Conservation (phyloP, 1,140 invertebrate genomes). For the Listronotus bonariensis region DNA sequence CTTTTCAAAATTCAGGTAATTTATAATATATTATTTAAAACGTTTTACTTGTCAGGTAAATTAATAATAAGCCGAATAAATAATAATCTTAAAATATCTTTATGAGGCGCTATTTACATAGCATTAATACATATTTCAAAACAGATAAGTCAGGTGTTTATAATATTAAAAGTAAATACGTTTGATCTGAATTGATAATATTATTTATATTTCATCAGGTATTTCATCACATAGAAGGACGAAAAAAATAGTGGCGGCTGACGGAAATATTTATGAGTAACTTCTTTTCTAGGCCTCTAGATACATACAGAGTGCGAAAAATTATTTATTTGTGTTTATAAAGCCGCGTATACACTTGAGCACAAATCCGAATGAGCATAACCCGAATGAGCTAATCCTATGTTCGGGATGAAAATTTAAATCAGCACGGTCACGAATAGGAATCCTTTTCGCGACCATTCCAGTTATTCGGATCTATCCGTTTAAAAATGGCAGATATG, state of each 20-base stretch:
- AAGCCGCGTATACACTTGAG: no score
- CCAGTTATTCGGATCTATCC: no score
- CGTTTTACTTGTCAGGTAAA: conserved; percentile 20
- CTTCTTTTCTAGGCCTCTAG: neutral
- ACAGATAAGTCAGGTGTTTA: conserved; percentile 49
- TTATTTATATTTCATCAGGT: conserved; percentile 48
- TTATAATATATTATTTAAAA: conserved; percentile 28
- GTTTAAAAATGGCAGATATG: no score
- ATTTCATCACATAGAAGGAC: conserved; percentile 26
- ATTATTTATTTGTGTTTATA: no score
- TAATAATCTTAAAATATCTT: conserved; percentile 34
- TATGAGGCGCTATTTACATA: conserved; percentile 44
- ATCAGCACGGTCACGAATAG: no score
- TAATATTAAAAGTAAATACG: conserved; percentile 49
- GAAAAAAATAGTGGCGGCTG: neutral
- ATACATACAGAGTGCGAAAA: neutral
- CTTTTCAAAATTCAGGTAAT: conserved; percentile 20
- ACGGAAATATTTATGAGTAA: conserved; percentile 12
- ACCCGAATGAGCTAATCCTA: no score
- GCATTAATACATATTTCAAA: conserved; percentile 47
- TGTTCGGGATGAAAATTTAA: no score
- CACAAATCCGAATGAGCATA: no score
- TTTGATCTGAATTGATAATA: conserved; percentile 49
- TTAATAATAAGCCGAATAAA: conserved; percentile 19
- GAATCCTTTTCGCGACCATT: no score